Percentiles rank a stretch among this genome's conserved stretches.
phyloP scores from a whole-genome alignment of 2,797 vertebrate species.

The Artibeus jamaicensis region DNA sequence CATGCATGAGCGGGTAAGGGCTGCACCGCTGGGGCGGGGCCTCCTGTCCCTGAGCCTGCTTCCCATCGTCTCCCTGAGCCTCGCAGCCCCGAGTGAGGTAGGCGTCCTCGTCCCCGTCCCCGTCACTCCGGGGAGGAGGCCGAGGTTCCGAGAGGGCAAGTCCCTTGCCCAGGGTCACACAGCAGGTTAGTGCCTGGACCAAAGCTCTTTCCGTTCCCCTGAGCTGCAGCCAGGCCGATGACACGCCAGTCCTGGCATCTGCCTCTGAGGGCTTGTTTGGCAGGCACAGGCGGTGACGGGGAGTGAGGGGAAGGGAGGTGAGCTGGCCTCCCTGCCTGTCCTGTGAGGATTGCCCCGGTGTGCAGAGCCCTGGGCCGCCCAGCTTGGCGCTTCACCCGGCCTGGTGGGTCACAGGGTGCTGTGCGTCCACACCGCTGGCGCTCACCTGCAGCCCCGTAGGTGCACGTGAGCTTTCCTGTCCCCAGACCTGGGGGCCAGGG shows the following conservation, averaged over 20 bases:
- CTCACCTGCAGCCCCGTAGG: rapidly evolving
- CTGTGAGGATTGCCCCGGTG: rapidly evolving
- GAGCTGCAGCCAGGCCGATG: not conserved
- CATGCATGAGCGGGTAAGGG: slow-evolving; percentile 91
- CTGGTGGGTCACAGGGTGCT: rapidly evolving
- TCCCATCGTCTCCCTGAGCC: not conserved
- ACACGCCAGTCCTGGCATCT: rapidly evolving
- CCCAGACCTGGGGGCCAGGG: not conserved
- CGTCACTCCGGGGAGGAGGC: not conserved
- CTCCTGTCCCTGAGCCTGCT: not conserved
- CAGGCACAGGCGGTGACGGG: rapidly evolving
- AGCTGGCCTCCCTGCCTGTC: not conserved
- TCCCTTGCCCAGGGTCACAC: not conserved
- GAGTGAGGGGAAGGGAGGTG: rapidly evolving
- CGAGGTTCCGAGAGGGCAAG: not conserved
- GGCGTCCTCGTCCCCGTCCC: not conserved
- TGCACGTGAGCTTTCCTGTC: rapidly evolving
- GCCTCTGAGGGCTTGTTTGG: not conserved
- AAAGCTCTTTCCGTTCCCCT: not conserved
- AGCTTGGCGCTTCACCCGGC: rapidly evolving
- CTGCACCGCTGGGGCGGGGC: not conserved
- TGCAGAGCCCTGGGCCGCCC: rapidly evolving
- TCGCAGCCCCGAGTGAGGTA: not conserved
- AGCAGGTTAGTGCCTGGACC: not conserved
- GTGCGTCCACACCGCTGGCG: rapidly evolving